These are phyloP conservation scores for Tetheella fluctuosa DNA, from an alignment of 2,888 invertebrate genomes.

Conservation along the genomic window DNA sequence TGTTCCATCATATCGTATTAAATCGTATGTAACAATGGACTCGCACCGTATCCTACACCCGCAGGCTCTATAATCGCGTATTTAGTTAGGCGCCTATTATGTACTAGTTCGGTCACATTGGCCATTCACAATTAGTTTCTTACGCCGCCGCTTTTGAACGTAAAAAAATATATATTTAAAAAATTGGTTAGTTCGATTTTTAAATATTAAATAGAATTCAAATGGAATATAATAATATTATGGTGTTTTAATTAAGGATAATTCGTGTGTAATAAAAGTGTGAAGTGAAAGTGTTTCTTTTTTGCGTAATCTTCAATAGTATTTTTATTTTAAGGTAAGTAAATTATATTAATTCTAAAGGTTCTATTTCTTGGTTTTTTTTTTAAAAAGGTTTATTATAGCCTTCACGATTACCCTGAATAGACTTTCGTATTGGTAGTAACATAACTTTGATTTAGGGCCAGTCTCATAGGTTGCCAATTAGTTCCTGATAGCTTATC, in stretches of 20 bases:
- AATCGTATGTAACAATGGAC: constrained; percentile 38
- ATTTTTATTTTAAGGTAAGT: background rate
- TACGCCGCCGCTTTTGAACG: background rate
- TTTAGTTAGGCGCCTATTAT: constrained; percentile 62
- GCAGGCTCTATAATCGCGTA: constrained; percentile 34
- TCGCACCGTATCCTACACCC: constrained; percentile 35
- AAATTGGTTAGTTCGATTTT: background rate
- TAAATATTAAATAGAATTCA: background rate
- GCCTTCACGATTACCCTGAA: background rate
- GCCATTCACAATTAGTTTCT: constrained; percentile 22
- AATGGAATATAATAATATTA: background rate
- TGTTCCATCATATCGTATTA: background rate
- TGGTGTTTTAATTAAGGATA: background rate
- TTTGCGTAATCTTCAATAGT: background rate
- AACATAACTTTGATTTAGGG: too few relatives aligned
- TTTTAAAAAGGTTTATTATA: background rate
- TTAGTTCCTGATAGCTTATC: too few relatives aligned
- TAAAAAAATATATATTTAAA: background rate
- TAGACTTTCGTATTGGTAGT: too few relatives aligned
- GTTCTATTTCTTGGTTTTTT: too few relatives aligned
- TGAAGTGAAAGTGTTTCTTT: background rate
- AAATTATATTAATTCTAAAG: background rate
- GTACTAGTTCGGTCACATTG: constrained; percentile 47
- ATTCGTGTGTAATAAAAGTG: background rate
- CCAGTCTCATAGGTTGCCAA: too few relatives aligned